Base-by-base conservation (phyloP, 2,797 vertebrate species). In the Gadopsis bispinosus region DNA sequence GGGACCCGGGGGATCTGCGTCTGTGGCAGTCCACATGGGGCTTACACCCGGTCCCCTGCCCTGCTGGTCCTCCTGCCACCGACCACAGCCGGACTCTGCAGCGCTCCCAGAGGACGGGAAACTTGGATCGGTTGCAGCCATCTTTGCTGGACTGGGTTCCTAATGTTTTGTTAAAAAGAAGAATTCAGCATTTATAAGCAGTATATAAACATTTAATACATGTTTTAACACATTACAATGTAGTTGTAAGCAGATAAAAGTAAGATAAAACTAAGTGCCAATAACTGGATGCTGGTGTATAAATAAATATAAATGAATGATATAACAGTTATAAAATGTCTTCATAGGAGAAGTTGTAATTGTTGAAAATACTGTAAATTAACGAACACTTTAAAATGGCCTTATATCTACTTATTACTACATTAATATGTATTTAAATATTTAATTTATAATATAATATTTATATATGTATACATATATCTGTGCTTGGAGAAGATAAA, bases 141-240 rank as follows among this genome's bases (percentile, higher is more conserved):
- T 93, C 84, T 95, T 94, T 19, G 93, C 93, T 41, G 94, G 93
- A 84, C 91, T 90, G 29, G 93, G 92, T 51, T 93, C 93, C 94
- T 95, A 3, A 48, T 9, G 50, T 68, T 77, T 45, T 5, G 41
- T 17, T 61, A 16, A 55, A 0, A 5, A 45, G 47, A 66, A 1
- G 80, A 67, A 26, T 31, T 43, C 33, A 11, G 29, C 1, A 61
- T 19, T 53, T 61, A 16, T 33, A 68, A 51, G n/a, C 50, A 51
- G n/a, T 12, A 22, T 51, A 22, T 22, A 22, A 22, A 22, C 50
- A 10, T 11, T 50, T n/a, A 50, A 50, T n/a, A n/a, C 10, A n/a
- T n/a, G 7, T 50, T 50, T 22, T 51, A 22, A 22, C n/a, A n/a
- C n/a, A 51, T 10, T 5, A 11, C 11, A 51, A 51, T 22, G 50